Base-by-base conservation (phyloP, 2,888 invertebrate genomes). In the Vandiemenella viatica region DNA sequence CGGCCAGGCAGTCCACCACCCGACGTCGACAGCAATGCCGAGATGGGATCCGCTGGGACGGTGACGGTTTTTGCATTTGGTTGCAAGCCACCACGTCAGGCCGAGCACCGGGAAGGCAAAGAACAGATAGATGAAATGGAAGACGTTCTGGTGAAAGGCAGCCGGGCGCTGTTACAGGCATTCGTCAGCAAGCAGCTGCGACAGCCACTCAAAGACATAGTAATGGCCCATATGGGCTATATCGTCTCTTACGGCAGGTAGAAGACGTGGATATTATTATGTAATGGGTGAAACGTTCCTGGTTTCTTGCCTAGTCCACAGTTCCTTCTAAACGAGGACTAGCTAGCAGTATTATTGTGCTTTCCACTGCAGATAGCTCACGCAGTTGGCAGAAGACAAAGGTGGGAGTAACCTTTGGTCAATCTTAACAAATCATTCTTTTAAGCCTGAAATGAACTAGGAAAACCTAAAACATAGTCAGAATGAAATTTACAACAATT, bases 171-270 rank as follows among this genome's bases (percentile, higher is more conserved):
- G 42, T 63, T 88, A 40, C 86, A 84, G 1, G 80, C 81, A 20
- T 87, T 87, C 58, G 84, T 88, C 80, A 86, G 88, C 62, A 80
- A 79, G 55, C 83, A 86, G 59, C 64, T 88, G 44, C 85, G 88
- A 59, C 85, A 86, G 7, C 86, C 87, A 37, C 84, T 88, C 48
- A 85, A 85, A 62, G 87, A 88, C 60, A 86, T 87, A 1, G 68
- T 88, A 22, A 86, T 88, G 87, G 74, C 83, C 54, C 85, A 86
- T 62, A 82, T 88, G 80, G 88, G 88, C 5, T 88, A 87, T 63
- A 86, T 85, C 38, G 76, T 88, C 59, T 87, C 87, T 49, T 88
- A 88, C 62, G 88, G 88, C 15, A 40, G 42, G 15, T 22, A 8
- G 18, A n/a, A n/a, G n/a, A n/a, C n/a, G n/a, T n/a, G n/a, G n/a